Conservation (phyloP, 2,797 vertebrate species). For the Garrulus glandarius region DNA sequence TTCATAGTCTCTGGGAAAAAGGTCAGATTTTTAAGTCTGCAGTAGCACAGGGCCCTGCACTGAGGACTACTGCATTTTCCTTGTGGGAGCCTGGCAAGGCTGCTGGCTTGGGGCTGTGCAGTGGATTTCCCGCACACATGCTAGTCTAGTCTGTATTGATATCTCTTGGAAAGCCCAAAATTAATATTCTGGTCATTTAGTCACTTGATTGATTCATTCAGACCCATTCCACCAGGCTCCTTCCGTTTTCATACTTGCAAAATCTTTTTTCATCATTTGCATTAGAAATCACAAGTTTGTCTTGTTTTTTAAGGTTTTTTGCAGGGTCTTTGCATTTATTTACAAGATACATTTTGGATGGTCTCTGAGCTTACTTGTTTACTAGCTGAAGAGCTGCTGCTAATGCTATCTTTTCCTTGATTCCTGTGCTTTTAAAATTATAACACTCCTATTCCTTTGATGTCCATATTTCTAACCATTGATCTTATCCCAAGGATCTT, state of each 20-base stretch:
- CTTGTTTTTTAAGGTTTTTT: rapidly evolving
- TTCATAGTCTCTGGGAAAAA: neutral
- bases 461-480: neutral
- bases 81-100: rapidly evolving
- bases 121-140: neutral
- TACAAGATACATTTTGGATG: neutral
- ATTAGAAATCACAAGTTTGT: neutral
- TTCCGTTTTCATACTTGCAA: neutral
- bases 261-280: neutral
- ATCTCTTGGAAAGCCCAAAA: neutral
- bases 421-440: neutral
- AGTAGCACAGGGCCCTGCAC: neutral
- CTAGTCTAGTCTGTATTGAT: neutral
- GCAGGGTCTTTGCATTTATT: neutral
- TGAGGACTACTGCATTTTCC: neutral
- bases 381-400: neutral
- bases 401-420: neutral
- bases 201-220: neutral
- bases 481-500: neutral
- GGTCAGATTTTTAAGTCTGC: neutral
- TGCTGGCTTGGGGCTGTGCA: neutral
- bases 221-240: neutral
- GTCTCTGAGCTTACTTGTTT: neutral
- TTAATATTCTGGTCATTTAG: neutral
- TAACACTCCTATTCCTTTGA: neutral